phyloP scores from a whole-genome alignment of 2,888 invertebrate genomes.

The Rhamphomyia laevipes region DNA sequence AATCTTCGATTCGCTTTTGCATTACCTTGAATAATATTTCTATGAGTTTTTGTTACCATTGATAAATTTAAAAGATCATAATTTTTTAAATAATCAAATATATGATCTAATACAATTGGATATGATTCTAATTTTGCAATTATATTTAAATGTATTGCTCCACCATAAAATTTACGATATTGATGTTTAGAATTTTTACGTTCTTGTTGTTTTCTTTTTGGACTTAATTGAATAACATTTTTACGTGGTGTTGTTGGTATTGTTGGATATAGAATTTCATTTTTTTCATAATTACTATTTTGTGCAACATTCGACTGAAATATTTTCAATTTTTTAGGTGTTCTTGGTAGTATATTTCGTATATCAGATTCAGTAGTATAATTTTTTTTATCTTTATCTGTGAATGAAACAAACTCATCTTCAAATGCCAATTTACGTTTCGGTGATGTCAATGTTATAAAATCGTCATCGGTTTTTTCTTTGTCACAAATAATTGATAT shows the following conservation, averaged over 20 bases:
- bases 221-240: neutral
- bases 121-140: slow-evolving; percentile 11
- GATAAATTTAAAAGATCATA: slow-evolving; percentile 9
- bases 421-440: neutral
- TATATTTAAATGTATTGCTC: slow-evolving; percentile 11
- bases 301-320: neutral
- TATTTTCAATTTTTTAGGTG: slow-evolving; percentile 9
- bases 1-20: slow-evolving; percentile 3
- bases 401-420: neutral
- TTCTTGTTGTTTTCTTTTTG: neutral
- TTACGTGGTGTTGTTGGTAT: slow-evolving; percentile 12
- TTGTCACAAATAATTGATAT: neutral
- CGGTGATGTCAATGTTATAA: neutral
- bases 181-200: neutral
- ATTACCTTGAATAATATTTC: slow-evolving; percentile 6
- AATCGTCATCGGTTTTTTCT: neutral
- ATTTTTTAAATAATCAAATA: slow-evolving; percentile 8
- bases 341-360: slow-evolving; percentile 2
- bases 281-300: slow-evolving; percentile 3
- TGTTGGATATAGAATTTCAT: slow-evolving; percentile 12
- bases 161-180: slow-evolving; percentile 6
- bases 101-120: slow-evolving; percentile 9
- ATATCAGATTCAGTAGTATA: neutral
- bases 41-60: slow-evolving; percentile 4
- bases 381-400: neutral